Evolutionary conservation across 2,888 invertebrate species (phyloP), one percentile per base, ranked within the genome.

Genomic region (Pristionchus mayeri): DNA sequence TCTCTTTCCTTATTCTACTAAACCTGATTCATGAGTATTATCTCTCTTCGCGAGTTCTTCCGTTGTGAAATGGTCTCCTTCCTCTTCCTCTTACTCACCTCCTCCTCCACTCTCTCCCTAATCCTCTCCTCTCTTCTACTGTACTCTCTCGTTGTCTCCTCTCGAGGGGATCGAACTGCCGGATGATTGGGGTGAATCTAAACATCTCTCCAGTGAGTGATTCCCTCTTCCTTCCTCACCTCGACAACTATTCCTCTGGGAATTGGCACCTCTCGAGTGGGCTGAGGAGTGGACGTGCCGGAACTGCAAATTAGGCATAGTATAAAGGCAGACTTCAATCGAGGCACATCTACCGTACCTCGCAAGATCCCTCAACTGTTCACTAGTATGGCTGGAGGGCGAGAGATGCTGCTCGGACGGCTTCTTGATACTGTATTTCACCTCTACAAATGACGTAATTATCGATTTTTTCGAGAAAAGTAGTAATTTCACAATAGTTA

Each of bases 141-240:
- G 40, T 71, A 71, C 40, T 71, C 71, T n/a, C 24, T 13, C 18
- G 24, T 71, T 40, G 71, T 67, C 67, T 44, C 13, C 44, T 44
- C 44, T 44, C 13, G 44, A 44, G 7, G 40, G 40, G 37, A 6
- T 11, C 71, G 37, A 40, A 71, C 71, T 7, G 71, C 9, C 0
- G 71, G 71, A 44, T 71, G 71, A 40, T 71, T 71, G n/a, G 71
- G 71, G 16, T 71, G 71, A 40, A 71, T 40, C 71, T 71, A 44
- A 44, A 9, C 44, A 44, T 44, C 44, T 44, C 13, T 44, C 13
- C 44, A 44, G 44, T 9, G 6, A 44, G 44, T 13, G 13, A 44
- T 6, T 44, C 44, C 44, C 6, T 9, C 44, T 13, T 13, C 13
- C 44, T 44, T 44, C 13, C 44, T 44, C 44, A 71, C 71, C 71